A percentile compares a stretch with the other conserved stretches of the same genome.
phyloP scores from a whole-genome alignment of 2,888 invertebrate genomes.

The Synanthedon formicaeformis region DNA sequence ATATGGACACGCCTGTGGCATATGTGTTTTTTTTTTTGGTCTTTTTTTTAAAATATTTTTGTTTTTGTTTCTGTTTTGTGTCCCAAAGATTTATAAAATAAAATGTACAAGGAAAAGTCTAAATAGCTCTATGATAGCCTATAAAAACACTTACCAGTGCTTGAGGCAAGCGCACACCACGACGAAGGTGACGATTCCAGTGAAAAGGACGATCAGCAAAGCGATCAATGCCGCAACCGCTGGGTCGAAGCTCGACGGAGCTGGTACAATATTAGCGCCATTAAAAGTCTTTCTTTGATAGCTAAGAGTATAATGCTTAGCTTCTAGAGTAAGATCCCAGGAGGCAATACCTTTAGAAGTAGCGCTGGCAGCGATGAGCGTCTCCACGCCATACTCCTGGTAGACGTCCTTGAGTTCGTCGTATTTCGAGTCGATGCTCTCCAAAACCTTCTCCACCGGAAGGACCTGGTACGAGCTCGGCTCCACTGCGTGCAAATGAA shows the following conservation, averaged over 20 bases:
- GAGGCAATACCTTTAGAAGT: slow-evolving; percentile 39
- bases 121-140: too few relatives aligned
- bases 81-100: too few relatives aligned
- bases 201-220: slow-evolving; percentile 84
- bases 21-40: too few relatives aligned
- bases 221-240: slow-evolving; percentile 89
- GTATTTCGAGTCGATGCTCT: slow-evolving; percentile 86
- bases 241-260: slow-evolving; percentile 82
- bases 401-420: slow-evolving; percentile 81
- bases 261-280: slow-evolving; percentile 10
- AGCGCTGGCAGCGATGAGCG: slow-evolving; percentile 52
- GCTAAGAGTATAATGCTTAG: too few relatives aligned
- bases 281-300: neutral
- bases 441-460: slow-evolving; percentile 82
- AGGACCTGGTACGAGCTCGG: slow-evolving; percentile 78
- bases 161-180: slow-evolving; percentile 90
- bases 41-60: too few relatives aligned
- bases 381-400: slow-evolving; percentile 57
- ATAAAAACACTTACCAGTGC: slow-evolving; percentile 73
- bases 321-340: too few relatives aligned
- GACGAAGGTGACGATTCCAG: slow-evolving; percentile 87
- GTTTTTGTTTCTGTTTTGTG: too few relatives aligned
- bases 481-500: slow-evolving; percentile 87
- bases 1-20: too few relatives aligned
- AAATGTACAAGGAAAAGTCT: too few relatives aligned